phyloP scores from a whole-genome alignment of 1,140 invertebrate species.

The Coenobita brevimanus region DNA sequence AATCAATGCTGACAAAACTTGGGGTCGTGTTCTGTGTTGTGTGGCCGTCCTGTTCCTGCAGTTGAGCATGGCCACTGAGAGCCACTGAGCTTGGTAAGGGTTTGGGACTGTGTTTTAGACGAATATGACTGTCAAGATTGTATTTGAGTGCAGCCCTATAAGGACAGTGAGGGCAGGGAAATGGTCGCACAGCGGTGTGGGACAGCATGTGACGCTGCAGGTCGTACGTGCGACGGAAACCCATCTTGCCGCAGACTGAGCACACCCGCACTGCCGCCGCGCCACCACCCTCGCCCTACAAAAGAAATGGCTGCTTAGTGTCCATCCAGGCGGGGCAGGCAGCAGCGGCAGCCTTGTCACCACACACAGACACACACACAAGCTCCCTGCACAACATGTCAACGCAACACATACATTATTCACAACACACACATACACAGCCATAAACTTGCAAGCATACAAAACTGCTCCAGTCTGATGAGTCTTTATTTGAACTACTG shows the following conservation, averaged over 20 bases:
- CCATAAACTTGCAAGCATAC: too few relatives aligned
- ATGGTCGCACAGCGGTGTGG: slow-evolving; percentile 56
- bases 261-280: slow-evolving; percentile 54
- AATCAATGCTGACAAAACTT: background rate
- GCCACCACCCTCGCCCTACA: slow-evolving; percentile 51
- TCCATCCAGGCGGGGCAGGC: background rate
- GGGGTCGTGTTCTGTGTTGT: too few relatives aligned
- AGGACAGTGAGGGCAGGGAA: slow-evolving; percentile 48
- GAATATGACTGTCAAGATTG: slow-evolving; percentile 53
- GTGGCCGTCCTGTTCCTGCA: too few relatives aligned
- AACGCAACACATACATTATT: too few relatives aligned
- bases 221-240: slow-evolving; percentile 58
- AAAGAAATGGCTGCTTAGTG: slow-evolving; percentile 61
- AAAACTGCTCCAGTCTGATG: too few relatives aligned
- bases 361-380: too few relatives aligned
- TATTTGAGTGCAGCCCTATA: slow-evolving; percentile 58
- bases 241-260: slow-evolving; percentile 57
- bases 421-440: too few relatives aligned
- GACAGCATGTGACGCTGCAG: slow-evolving; percentile 61
- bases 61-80: too few relatives aligned
- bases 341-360: too few relatives aligned
- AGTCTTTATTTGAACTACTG: too few relatives aligned
- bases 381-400: too few relatives aligned
- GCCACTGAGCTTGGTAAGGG: too few relatives aligned
- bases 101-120: slow-evolving; percentile 24